Conservation (phyloP, 2,888 invertebrate genomes). For the Thysanoteuthis rhombus region DNA sequence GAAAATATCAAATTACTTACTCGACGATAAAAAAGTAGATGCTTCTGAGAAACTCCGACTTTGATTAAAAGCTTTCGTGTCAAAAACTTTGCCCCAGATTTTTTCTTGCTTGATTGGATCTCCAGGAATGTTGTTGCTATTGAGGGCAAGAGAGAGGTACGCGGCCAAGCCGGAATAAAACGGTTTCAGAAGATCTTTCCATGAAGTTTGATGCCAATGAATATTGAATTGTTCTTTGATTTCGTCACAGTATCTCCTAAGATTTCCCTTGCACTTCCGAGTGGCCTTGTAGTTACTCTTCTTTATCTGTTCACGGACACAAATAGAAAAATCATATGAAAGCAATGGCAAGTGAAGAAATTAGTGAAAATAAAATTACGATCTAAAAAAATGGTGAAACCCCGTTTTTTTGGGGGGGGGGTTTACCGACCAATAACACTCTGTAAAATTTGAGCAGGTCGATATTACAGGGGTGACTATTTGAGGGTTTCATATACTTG, state of each 20-base stretch:
- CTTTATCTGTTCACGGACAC: neutral
- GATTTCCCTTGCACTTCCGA: neutral
- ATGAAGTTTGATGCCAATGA: neutral
- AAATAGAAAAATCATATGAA: neutral
- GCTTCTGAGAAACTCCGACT: neutral
- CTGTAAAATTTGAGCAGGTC: too few relatives aligned
- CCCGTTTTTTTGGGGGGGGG: too few relatives aligned
- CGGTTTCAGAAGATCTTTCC: constrained; percentile 13
- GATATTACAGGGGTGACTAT: too few relatives aligned
- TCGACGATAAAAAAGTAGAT: neutral
- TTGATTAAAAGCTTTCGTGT: neutral
- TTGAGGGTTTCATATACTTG: too few relatives aligned
- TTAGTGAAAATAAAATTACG: too few relatives aligned
- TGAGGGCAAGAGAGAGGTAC: neutral
- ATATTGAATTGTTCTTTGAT: neutral
- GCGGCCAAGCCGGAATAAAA: constrained; percentile 18
- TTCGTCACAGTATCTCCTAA: neutral
- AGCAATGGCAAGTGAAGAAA: too few relatives aligned
- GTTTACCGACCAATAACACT: too few relatives aligned
- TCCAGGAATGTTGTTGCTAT: neutral
- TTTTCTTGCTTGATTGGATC: neutral
- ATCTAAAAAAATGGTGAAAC: too few relatives aligned
- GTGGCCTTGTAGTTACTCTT: neutral
- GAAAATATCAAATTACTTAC: neutral
- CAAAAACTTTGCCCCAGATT: neutral